A percentile compares a stretch with the other conserved stretches of the same genome.
Conservation (phyloP, 2,113 vertebrate genomes). For the Vombatus ursinus region DNA sequence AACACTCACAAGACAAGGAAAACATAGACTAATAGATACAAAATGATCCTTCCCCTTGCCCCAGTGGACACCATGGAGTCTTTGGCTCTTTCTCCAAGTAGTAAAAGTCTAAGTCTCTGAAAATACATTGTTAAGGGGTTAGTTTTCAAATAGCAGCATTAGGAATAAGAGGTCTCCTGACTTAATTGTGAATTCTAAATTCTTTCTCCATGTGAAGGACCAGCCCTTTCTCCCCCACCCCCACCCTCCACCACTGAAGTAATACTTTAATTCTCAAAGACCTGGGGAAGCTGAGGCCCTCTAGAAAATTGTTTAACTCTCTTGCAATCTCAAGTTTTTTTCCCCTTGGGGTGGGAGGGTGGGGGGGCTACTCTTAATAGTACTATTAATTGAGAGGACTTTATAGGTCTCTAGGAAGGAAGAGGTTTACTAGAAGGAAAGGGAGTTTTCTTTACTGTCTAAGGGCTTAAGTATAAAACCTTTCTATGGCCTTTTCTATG, state of each 20-base stretch:
- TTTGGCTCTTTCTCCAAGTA: neutral
- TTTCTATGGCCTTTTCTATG: neutral
- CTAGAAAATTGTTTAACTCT: neutral
- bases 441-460: neutral
- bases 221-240: neutral
- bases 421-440: neutral
- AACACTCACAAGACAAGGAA: neutral
- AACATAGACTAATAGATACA: neutral
- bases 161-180: neutral
- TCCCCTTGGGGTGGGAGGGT: neutral
- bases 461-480: neutral
- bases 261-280: neutral
- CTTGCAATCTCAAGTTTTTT: neutral
- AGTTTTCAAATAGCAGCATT: neutral
- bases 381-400: neutral
- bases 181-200: neutral
- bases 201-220: neutral
- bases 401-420: neutral
- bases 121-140: neutral
- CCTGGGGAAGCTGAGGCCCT: neutral
- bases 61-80: neutral
- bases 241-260: neutral
- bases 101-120: neutral
- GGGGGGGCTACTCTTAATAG: neutral
- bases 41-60: neutral